Base-by-base conservation (phyloP, 2,113 vertebrate genomes). In the Phaetusa simplex region DNA sequence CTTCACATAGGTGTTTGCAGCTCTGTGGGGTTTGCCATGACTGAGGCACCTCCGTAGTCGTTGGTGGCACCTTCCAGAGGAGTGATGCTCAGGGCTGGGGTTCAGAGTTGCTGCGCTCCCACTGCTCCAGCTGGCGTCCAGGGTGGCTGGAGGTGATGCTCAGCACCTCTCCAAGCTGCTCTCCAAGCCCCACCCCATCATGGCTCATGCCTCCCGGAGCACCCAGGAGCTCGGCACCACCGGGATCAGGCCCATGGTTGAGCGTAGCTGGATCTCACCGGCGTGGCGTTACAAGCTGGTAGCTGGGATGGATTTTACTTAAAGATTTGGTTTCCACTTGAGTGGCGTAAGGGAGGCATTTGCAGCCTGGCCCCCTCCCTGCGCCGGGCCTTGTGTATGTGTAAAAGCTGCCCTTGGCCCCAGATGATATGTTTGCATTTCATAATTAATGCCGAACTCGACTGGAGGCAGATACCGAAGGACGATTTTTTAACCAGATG, bases 401-500 rank as follows among this genome's bases (percentile, higher is more conserved):
- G 95, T 78, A 91, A 94, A 94, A 90, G 58, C 86, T 90, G 79
- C 84, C 78, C 82, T 90, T 83, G 58, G 73, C 66, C 88, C 78
- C 64, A 84, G 26, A 64, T 34, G 58, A 79, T 87, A 93, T 73
- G 93, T 94, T 95, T 95, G 91, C 66, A 29, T 88, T 91, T 95
- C 82, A 82, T 94, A 95, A 85, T 96, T 93, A 91, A 95, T 59
- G 64, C 56, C 70, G 89, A 88, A 43, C 80, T 86, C 24, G 1
- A 70, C 56, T 80, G 20, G 76, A 86, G 97, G 85, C 91, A 93
- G 93, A 93, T 72, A 94, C 40, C 20, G 58, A 92, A 90, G 76
- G 76, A 86, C 77, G 0, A 79, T 73, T 92, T 96, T 97, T 96
- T 94, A 91, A 93, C 82, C 96, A 91, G 94, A 96, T 95, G 95